These are phyloP conservation scores for Zingel zingel DNA, from an alignment of 2,113 vertebrate species.

Conservation along the genomic window DNA sequence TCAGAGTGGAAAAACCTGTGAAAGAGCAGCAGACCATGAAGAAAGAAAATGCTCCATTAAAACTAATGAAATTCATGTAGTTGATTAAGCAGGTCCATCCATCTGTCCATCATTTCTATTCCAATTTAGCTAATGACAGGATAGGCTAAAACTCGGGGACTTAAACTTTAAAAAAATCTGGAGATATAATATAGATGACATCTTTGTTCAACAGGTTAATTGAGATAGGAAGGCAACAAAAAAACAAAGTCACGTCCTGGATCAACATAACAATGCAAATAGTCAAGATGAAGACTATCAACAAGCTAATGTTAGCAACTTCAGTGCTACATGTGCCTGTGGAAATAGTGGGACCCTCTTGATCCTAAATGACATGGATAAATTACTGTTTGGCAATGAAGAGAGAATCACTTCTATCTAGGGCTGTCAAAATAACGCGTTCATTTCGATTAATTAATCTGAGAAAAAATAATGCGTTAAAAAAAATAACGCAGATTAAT, in stretches of 20 bases:
- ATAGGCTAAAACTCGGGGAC: background rate
- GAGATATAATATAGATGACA: background rate
- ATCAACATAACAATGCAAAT: background rate
- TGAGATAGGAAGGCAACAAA: background rate
- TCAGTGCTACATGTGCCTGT: too few species aligned
- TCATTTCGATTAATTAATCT: too few species aligned
- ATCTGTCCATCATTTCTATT: background rate
- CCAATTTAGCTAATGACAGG: background rate
- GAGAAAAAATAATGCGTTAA: too few species aligned
- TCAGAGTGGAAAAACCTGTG: slow-evolving; percentile 3
- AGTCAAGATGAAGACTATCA: background rate
- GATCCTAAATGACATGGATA: too few species aligned
- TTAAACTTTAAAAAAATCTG: background rate
- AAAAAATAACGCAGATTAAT: too few species aligned
- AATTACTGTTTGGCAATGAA: too few species aligned
- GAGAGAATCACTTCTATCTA: background rate
- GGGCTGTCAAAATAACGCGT: too few species aligned
- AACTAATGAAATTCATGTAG: slow-evolving; percentile 30
- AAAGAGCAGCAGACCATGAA: slow-evolving; percentile 34
- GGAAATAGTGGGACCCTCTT: too few species aligned
- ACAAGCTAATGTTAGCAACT: too few species aligned
- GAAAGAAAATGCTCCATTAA: slow-evolving; percentile 22
- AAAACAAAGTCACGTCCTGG: background rate
- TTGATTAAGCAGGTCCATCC: slow-evolving; percentile 13
- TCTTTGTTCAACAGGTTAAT: background rate